Evolutionary conservation across 2,797 vertebrate genomes (phyloP).

Genomic region (Leuciscus waleckii): DNA sequence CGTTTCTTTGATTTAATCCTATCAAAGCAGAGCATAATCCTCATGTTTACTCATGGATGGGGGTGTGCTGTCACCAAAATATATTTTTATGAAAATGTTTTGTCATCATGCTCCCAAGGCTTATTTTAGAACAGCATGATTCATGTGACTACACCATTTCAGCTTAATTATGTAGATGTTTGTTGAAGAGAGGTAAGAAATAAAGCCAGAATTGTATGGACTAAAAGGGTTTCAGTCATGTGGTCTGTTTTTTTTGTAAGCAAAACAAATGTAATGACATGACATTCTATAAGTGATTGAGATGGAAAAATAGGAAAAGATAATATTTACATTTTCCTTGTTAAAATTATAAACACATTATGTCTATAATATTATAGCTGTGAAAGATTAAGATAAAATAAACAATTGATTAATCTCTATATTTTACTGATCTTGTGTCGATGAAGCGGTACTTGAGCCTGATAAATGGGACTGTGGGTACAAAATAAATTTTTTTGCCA

Average conservation of each 20-base stretch:
- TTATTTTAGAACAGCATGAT: constrained; percentile 27
- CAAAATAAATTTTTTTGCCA: not conserved
- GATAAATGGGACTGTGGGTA: not conserved
- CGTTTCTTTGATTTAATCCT: not conserved
- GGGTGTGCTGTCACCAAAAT: not conserved
- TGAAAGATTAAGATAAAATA: not conserved
- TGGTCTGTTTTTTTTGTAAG: not conserved
- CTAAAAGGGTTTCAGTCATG: constrained; percentile 4
- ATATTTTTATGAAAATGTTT: not conserved
- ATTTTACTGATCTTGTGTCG: not conserved
- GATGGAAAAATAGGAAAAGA: not conserved
- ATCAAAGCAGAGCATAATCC: constrained; percentile 16
- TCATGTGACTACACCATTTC: not conserved
- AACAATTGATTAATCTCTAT: no score
- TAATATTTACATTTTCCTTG: not conserved
- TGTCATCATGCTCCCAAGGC: not conserved
- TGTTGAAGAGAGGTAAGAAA: not conserved
- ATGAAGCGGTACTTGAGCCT: not conserved
- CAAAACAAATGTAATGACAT: not conserved
- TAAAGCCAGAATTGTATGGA: not conserved
- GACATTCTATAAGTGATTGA: not conserved
- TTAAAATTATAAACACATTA: not conserved
- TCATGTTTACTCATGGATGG: not conserved
- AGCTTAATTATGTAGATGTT: not conserved
- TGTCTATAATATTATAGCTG: not conserved